phyloP scores from a whole-genome alignment of 1,140 invertebrate species.

The Drosophila setifemur region DNA sequence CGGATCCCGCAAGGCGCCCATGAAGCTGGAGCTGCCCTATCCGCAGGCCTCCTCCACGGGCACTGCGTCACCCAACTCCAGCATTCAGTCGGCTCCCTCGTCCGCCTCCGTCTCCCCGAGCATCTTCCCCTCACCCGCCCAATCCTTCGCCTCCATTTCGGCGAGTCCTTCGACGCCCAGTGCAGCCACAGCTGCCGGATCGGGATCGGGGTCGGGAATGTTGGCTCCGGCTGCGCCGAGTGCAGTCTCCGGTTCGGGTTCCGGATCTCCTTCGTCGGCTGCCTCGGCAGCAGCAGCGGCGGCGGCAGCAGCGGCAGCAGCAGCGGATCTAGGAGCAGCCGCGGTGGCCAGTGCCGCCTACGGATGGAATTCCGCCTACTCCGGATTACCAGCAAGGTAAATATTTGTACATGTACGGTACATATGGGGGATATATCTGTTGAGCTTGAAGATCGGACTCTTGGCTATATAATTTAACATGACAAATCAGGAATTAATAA shows the following conservation, averaged over 20 bases:
- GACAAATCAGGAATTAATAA: too few species aligned
- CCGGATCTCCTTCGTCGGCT: constrained; percentile 22
- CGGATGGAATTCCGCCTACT: constrained; percentile 72
- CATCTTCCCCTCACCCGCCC: constrained; percentile 74
- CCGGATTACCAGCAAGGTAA: constrained; percentile 72
- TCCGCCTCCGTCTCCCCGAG: constrained; percentile 77
- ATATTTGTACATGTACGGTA: constrained; percentile 16
- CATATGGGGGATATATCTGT: too few species aligned
- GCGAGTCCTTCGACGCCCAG: constrained; percentile 64
- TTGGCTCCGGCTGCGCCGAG: constrained; percentile 4
- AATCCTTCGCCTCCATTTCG: constrained; percentile 71
- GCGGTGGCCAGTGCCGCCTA: constrained; percentile 75
- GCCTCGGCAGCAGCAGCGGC: constrained; percentile 47
- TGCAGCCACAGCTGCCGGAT: constrained; percentile 27
- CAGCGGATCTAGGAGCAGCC: constrained; percentile 72
- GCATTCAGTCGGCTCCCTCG: constrained; percentile 71
- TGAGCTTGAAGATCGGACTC: too few species aligned
- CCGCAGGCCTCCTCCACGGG: constrained; percentile 80
- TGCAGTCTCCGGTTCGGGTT: constrained; percentile 1
- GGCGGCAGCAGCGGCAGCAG: constrained; percentile 59
- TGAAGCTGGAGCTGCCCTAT: constrained; percentile 81
- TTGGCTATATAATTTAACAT: too few species aligned
- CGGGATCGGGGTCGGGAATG: neutral
- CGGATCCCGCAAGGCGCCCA: constrained; percentile 32
- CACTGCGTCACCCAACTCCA: constrained; percentile 77